phyloP scores from a whole-genome alignment of 2,797 vertebrate species.

The Platalea minor region DNA sequence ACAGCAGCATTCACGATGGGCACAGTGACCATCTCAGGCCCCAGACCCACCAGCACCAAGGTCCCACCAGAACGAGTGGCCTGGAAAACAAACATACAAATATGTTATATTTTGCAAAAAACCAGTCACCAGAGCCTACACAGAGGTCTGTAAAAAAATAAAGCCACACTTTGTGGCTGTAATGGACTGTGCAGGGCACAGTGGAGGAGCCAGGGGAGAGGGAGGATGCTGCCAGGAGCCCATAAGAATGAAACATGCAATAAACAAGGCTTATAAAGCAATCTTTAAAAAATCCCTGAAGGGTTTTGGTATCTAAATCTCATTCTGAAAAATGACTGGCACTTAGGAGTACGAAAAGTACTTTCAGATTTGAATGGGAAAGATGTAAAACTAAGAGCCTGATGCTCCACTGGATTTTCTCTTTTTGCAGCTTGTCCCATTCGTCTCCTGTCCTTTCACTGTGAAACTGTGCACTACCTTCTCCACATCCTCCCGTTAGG shows the following conservation, averaged over 20 bases:
- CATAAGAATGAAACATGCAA: fast-evolving
- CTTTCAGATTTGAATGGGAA: background rate
- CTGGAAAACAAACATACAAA: constrained; percentile 66
- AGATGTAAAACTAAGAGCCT: background rate
- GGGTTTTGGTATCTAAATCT: background rate
- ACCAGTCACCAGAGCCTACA: background rate
- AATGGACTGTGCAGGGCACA: background rate
- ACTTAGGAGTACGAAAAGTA: background rate
- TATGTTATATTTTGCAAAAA: background rate
- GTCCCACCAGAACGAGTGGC: constrained; percentile 90
- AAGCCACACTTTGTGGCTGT: background rate
- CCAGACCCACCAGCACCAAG: constrained; percentile 88
- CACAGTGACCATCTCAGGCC: constrained; percentile 81
- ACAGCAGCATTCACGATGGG: constrained; percentile 84
- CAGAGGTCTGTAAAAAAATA: background rate
- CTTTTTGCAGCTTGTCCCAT: background rate
- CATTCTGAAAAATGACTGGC: background rate
- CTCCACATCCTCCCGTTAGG: background rate
- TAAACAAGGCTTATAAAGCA: background rate
- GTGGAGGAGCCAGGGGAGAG: background rate
- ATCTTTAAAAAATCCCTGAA: background rate
- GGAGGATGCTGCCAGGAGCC: background rate
- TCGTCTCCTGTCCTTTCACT: background rate
- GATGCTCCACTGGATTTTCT: background rate
- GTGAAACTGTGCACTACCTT: background rate